Evolutionary conservation across 2,113 vertebrate genomes (phyloP), one percentile per base, ranked within the genome.

Genomic region (Galemys pyrenaicus): DNA sequence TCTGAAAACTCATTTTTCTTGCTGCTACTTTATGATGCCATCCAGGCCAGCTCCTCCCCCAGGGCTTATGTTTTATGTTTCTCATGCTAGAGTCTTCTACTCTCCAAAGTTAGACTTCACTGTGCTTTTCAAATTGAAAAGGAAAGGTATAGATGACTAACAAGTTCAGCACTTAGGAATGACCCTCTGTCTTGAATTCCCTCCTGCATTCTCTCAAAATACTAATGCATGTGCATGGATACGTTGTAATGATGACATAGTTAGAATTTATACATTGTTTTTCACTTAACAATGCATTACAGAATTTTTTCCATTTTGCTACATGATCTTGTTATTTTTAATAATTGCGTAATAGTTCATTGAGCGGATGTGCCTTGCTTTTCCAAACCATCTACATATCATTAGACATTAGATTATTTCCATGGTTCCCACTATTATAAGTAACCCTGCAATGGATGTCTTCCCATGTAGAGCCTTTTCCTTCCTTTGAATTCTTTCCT

Each of bases 401-500:
- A 60, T 60, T 71, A 81, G 68, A 28, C 39, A 22, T 82, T 35
- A 89, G 80, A 80, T 60, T 87, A 75, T 89, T 79, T 87, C 93
- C 83, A 71, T 79, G 78, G 89, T 71, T 80, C 82, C 89, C 49
- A 64, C 37, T 91, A 26, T 88, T 79, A 35, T 20, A 75, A 89
- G 71, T 70, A 65, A 67, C 28, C 24, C 26, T 41, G 68, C 22
- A 56, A 37, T 37, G 62, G 74, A 37, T 86, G 64, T 75, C 82
- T 96, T 93, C 58, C 91, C 64, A 9, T 85, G 80, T 8, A 41
- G n/a, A n/a, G 24, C 37, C 85, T 96, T 74, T 65, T 56, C 54
- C 62, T 95, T 91, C 86, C 67, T 94, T 92, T 77, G 65, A 85
- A 73, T 91, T 75, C 60, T 92, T 96, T 92, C 65, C 64, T 94